Evolutionary conservation across 2,113 vertebrate genomes (phyloP), one percentile per base, ranked within the genome.

Genomic region (Heteronetta atricapilla): DNA sequence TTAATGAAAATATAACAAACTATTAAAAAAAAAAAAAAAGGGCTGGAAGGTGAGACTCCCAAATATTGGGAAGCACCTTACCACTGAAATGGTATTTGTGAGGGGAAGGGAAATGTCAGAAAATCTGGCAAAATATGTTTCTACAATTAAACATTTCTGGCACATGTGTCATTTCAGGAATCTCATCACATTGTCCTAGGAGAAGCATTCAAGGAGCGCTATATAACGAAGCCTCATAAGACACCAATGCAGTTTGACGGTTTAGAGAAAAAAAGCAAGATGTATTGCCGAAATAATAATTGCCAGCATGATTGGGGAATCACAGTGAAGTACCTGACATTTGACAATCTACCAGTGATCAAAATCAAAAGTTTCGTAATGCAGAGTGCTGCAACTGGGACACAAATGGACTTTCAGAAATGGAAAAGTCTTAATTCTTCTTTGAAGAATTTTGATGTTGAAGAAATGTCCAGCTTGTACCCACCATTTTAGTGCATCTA

Each of bases 321-420:
- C 58, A 77, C 36, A 19, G 96, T 97, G 82, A 98, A 82, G 64
- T 98, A 98, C 78, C 97, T 85, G 81, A 80, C 31, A 34, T 97
- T 98, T 42, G 95, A 98, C 73, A 68, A 98, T 25, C 96, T 98
- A 73, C 98, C 98, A 22, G 63, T 98, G 28, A 95, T 98, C 86
- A 99, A 98, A 97, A 98, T 98, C 11, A 96, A 97, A 55, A 98
- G 98, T 89, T 98, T 98, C 92, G 97, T 97, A 15, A 91, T 98
- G 28, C 83, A 98, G 62, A 81, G 98, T 1, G 4, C 86, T 58
- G 75, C 36, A 60, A 98, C 97, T 20, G 93, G 95, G 36, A 21
- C 15, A 33, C 96, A 96, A 90, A 69, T 5, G 23, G 77, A 88
- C 28, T 97, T 97, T 53, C 80, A 69, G 29, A 98, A 96, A 85